phyloP scores from a whole-genome alignment of 2,888 invertebrate genomes.

The Hetaerina titia region DNA sequence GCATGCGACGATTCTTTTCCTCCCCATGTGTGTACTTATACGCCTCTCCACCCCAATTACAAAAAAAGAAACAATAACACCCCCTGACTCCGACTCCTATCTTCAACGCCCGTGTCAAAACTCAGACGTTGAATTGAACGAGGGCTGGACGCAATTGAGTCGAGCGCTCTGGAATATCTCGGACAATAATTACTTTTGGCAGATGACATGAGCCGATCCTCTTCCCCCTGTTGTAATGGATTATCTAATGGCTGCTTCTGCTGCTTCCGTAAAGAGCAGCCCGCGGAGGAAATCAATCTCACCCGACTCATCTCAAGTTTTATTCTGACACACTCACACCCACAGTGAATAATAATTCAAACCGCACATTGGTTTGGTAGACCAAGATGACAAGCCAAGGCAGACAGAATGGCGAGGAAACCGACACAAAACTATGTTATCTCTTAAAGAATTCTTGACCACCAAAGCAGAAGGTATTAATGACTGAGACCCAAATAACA shows the following conservation, averaged over 20 bases:
- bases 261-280: not conserved
- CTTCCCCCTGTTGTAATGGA: not conserved
- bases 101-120: not conserved
- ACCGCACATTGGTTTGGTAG: not conserved
- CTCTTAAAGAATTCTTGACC: not conserved
- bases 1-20: not conserved
- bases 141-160: not conserved
- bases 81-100: not conserved
- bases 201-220: not conserved
- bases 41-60: not conserved
- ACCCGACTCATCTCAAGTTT: not conserved
- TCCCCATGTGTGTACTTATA: not conserved
- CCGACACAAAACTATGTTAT: not conserved
- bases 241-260: not conserved
- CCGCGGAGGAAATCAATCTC: not conserved
- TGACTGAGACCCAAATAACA: too few relatives aligned
- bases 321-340: not conserved
- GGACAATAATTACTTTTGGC: not conserved
- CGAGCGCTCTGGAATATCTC: not conserved
- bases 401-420: not conserved
- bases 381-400: not conserved
- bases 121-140: not conserved
- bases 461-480: too few relatives aligned
- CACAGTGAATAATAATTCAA: not conserved
- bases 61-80: not conserved